Base-by-base conservation (phyloP, 2,888 invertebrate genomes). In the Pammene fasciana region DNA sequence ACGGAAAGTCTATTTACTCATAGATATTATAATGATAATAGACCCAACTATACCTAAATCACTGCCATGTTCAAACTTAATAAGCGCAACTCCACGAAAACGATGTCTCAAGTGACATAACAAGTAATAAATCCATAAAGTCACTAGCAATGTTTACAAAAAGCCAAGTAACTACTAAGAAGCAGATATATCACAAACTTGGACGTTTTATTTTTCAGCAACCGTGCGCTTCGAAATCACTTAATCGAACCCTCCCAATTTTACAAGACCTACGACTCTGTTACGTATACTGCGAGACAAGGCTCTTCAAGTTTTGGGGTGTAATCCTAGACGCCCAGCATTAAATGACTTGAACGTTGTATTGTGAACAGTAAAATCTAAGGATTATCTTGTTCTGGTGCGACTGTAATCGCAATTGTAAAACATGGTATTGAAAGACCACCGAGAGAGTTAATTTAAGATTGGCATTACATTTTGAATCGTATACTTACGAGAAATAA, bases 371-470 rank as follows among this genome's bases (percentile, higher is more conserved):
- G 5, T 18, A 6, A 10, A 38, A 41, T 14, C 1, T 9, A 57
- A 41, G 43, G 64, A 5, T 45, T n/a, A 18, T 9, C 9, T 7
- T 57, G n/a, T 11, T 36, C 50, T 64, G 68, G 68, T 45, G 5
- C 13, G 9, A 3, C 16, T 50, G 26, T 38, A 26, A 1, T 45
- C 38, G 48, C 14, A 43, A 14, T 26, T 38, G 55, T 57, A 48
- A n/a, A 46, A 36, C 56, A 18, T 3, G 14, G 55, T 45, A 67
- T 68, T 62, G 60, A 68, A 56, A 62, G 68, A 68, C 68, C 68
- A 68, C 68, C 68, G 55, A 43, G 55, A 38, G 55, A 68, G 68
- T 68, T 68, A 68, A 68, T 68, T 62, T 48, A 68, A 56, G 61
- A 61, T 56, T 14, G 41, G 41, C 55, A 50, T 61, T 38, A 38